Percentiles rank a stretch among this genome's conserved stretches.
These are phyloP conservation scores for Grammomys dolichurus DNA, from an alignment of 2,113 vertebrate genomes.

Conservation along the genomic window DNA sequence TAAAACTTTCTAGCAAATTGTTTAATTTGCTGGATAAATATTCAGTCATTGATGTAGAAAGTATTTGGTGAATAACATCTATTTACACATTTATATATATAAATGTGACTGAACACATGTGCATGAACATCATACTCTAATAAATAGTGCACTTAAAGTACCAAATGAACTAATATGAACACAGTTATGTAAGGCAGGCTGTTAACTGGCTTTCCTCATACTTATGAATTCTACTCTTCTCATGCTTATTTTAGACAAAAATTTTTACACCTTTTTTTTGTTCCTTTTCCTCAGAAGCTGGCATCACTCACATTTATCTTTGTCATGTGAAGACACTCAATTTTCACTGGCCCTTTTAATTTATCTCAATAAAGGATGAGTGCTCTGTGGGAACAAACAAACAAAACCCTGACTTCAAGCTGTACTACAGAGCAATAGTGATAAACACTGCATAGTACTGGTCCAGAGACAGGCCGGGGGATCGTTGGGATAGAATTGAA, in stretches of 20 bases:
- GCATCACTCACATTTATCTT: not conserved
- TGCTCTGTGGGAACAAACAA: not conserved
- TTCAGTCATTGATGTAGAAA: not conserved
- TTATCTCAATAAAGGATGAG: not conserved
- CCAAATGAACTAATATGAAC: too few species aligned
- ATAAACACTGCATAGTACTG: too few species aligned
- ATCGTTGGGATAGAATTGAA: too few species aligned
- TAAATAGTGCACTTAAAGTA: not conserved
- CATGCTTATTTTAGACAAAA: not conserved
- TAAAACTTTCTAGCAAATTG: accelerated
- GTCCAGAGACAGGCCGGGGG: too few species aligned
- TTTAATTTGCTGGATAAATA: not conserved
- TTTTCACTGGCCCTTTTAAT: not conserved
- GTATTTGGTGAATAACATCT: not conserved
- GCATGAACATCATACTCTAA: too few species aligned
- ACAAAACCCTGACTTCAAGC: too few species aligned
- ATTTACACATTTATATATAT: not conserved
- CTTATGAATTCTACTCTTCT: not conserved
- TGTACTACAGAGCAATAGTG: too few species aligned
- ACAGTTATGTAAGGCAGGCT: not conserved
- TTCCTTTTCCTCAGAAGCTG: not conserved
- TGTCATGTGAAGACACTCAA: not conserved
- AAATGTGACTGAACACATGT: not conserved
- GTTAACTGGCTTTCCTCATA: not conserved
- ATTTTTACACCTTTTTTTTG: not conserved